Conservation (phyloP, 2,888 invertebrate genomes). For the Coleophora deauratella region DNA sequence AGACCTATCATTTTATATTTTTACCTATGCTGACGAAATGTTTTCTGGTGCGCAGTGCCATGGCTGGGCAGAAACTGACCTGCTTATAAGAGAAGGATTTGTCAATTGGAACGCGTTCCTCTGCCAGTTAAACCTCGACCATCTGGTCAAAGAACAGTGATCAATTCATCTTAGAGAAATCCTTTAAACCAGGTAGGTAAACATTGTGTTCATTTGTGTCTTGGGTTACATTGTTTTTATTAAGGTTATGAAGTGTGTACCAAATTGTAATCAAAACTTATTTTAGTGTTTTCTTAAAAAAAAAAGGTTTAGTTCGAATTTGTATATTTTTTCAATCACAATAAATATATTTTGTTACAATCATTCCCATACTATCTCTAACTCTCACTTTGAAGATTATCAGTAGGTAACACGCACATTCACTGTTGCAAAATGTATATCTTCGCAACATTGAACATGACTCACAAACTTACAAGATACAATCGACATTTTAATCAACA, state of each 20-base stretch:
- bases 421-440: constrained; percentile 58
- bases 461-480: no score
- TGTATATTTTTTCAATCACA: constrained; percentile 44
- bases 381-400: constrained; percentile 14
- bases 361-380: constrained; percentile 19
- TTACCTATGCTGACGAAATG: neutral
- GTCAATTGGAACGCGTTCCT: constrained; percentile 67
- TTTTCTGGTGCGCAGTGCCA: constrained; percentile 39
- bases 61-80: constrained; percentile 49
- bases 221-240: constrained; percentile 13
- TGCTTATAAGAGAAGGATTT: constrained; percentile 43
- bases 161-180: no score
- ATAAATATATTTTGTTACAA: constrained; percentile 40
- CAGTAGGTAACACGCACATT: constrained; percentile 26
- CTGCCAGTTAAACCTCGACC: constrained; percentile 60
- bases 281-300: neutral
- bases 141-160: constrained; percentile 46
- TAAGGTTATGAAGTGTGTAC: constrained; percentile 1
- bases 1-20: neutral
- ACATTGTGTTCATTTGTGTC: neutral
- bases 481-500: no score
- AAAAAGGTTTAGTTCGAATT: constrained; percentile 19
- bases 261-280: no score
- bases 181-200: no score
- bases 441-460: constrained; percentile 57